Evolutionary conservation across 30 jellyfish, hydroid and myxozoan species (phyloP).

Genomic region (Aurelia aurita complex sp. Pacific): DNA sequence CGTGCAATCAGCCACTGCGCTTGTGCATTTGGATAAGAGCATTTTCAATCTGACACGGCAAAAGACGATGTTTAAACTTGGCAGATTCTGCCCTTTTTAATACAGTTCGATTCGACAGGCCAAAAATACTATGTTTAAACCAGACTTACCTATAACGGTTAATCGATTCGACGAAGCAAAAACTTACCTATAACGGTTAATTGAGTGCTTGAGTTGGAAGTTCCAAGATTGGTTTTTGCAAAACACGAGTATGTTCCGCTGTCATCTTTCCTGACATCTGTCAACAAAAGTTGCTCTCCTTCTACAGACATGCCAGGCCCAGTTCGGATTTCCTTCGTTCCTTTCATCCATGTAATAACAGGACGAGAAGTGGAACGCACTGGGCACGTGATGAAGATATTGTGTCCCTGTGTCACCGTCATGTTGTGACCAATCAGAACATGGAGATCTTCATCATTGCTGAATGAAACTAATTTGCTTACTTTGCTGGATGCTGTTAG

Average conservation of each 20-base stretch:
- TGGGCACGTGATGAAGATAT: constrained; percentile 68
- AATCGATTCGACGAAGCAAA: not conserved
- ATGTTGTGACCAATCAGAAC: constrained; percentile 65
- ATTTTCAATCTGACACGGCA: no score
- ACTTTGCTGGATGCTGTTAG: constrained; percentile 47
- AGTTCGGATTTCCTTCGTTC: constrained; percentile 15
- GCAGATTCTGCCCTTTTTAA: no score
- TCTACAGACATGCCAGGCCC: constrained; percentile 33
- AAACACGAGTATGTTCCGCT: constrained; percentile 72
- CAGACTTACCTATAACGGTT: no score
- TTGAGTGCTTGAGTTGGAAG: constrained; percentile 62
- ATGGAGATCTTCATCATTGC: constrained; percentile 62
- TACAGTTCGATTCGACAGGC: no score
- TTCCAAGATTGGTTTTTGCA: constrained; percentile 66
- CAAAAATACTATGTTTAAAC: no score
- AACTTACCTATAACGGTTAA: constrained; percentile 69
- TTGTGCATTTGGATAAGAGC: no score
- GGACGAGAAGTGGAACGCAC: constrained; percentile 76
- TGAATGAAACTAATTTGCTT: constrained; percentile 49
- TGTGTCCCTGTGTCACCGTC: constrained; percentile 55
- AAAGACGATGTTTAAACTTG: no score
- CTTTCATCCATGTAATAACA: constrained; percentile 68
- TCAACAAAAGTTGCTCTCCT: constrained; percentile 65
- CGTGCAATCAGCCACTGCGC: no score
- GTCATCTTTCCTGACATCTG: constrained; percentile 26